Evolutionary conservation across 2,888 invertebrate species (phyloP).

Genomic region (Trachelus iudaicus): DNA sequence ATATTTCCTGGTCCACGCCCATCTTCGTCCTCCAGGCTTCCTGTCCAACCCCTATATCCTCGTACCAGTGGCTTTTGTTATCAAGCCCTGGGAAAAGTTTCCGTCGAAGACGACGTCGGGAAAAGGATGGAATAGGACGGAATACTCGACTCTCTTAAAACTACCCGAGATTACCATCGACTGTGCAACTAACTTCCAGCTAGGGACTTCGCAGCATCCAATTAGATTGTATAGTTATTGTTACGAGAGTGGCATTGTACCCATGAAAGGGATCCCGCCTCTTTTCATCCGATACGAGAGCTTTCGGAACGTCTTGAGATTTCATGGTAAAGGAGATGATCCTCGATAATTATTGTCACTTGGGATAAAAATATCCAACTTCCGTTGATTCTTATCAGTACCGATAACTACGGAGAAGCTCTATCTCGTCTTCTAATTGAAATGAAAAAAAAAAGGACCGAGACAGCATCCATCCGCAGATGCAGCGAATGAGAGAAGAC

Average conservation of each 20-base stretch:
- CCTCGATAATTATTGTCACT: neutral
- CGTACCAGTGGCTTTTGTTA: conserved; percentile 7
- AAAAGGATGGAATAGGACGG: neutral
- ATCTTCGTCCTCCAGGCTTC: neutral
- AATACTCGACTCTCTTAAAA: conserved; percentile 31
- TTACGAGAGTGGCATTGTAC: neutral
- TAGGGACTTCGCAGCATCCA: conserved; percentile 26
- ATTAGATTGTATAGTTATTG: neutral
- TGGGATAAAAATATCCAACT: neutral
- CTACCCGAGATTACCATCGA: conserved; percentile 32
- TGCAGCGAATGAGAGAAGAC: neutral
- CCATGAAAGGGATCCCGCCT: neutral
- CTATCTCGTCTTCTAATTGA: no score
- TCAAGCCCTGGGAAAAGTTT: conserved; percentile 12
- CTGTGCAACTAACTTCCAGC: conserved; percentile 39
- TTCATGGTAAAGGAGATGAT: neutral
- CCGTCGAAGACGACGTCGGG: conserved; percentile 5
- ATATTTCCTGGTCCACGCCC: neutral
- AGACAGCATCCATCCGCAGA: neutral
- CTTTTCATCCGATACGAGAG: neutral
- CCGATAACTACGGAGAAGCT: neutral
- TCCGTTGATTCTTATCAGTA: neutral
- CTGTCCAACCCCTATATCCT: neutral
- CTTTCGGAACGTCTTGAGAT: neutral
- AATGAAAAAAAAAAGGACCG: no score